These are phyloP conservation scores for Natrix natrix DNA, from an alignment of 2,797 vertebrate species.

Conservation along the genomic window DNA sequence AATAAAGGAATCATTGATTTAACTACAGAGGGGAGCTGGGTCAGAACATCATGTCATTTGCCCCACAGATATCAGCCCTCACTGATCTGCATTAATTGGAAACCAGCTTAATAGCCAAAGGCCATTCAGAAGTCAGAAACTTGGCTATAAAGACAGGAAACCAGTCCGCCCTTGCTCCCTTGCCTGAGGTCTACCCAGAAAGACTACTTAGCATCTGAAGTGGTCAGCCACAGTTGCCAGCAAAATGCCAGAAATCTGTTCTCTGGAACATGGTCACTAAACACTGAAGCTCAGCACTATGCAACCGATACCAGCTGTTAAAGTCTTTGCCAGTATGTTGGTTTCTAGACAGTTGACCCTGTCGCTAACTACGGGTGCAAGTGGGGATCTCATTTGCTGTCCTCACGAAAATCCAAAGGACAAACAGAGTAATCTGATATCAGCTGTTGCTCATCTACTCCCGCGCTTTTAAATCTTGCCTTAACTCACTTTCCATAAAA, in stretches of 20 bases:
- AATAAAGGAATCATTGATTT: no score
- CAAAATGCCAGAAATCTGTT: neutral
- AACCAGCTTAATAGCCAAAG: neutral
- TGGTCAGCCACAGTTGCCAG: neutral
- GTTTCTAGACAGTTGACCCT: neutral
- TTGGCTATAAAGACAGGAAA: neutral
- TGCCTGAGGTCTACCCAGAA: neutral
- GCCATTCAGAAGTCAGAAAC: neutral
- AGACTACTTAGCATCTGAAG: neutral
- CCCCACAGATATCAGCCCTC: neutral
- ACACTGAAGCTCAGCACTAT: neutral
- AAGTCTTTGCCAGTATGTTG: neutral
- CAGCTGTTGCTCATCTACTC: constrained; percentile 17
- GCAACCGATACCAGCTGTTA: neutral
- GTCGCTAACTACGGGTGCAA: constrained; percentile 24
- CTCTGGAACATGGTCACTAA: neutral
- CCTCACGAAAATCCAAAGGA: constrained; percentile 42
- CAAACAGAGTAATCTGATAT: constrained; percentile 38
- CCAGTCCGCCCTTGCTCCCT: neutral
- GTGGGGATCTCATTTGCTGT: constrained; percentile 44
- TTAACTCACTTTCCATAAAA: neutral
- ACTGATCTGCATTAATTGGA: neutral
- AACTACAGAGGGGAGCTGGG: no score
- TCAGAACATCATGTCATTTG: no score
- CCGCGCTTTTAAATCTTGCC: neutral